These are phyloP conservation scores for Ambastaia sidthimunki DNA, from an alignment of 2,797 vertebrate genomes.

Conservation along the genomic window DNA sequence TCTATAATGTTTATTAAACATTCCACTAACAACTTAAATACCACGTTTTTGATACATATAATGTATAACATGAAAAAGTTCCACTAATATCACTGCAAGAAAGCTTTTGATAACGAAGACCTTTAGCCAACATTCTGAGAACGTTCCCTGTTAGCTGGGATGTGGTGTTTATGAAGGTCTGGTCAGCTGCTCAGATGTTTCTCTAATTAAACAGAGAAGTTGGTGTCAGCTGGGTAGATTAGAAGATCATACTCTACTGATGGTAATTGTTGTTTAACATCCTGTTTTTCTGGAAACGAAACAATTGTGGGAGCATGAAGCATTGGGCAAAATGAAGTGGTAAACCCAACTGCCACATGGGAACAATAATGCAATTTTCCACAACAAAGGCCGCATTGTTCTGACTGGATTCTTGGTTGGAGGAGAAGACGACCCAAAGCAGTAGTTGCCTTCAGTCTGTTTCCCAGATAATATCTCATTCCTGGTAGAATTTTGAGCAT, in stretches of 20 bases:
- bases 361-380: slow-evolving; percentile 51
- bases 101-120: too few relatives aligned
- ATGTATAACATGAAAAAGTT: too few relatives aligned
- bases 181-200: slow-evolving; percentile 47
- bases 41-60: too few relatives aligned
- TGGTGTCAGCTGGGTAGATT: slow-evolving; percentile 44
- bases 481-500: background rate
- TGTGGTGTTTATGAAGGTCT: slow-evolving; percentile 44
- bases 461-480: background rate
- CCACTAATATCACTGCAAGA: too few relatives aligned
- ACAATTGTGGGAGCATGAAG: slow-evolving; percentile 49
- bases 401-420: slow-evolving; percentile 39
- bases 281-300: slow-evolving; percentile 49
- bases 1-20: too few relatives aligned
- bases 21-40: too few relatives aligned
- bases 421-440: slow-evolving; percentile 49
- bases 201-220: slow-evolving; percentile 48
- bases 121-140: too few relatives aligned
- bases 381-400: slow-evolving; percentile 72
- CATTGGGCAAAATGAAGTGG: slow-evolving; percentile 55
- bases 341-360: slow-evolving; percentile 54
- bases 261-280: slow-evolving; percentile 49
- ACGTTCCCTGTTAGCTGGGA: background rate
- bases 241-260: slow-evolving; percentile 36
- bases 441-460: slow-evolving; percentile 33